Evolutionary conservation across 2,797 vertebrate species (phyloP), one percentile per base, ranked within the genome.

Genomic region (Brachyrhaphis roseni): DNA sequence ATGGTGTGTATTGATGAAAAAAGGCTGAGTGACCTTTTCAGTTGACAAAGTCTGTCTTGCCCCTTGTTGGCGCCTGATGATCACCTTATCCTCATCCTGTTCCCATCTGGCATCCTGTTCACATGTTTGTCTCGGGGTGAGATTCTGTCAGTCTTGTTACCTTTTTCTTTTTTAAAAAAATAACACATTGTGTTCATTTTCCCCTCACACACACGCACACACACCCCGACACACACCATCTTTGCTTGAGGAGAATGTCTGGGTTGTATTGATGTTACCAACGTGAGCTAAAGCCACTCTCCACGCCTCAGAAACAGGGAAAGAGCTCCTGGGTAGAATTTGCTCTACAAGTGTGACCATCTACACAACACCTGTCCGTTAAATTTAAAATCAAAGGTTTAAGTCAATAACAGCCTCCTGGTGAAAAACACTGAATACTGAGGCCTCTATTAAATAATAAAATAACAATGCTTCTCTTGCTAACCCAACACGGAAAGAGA

Each of bases 1-100:
- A 92, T 93, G 84, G 86, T 85, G 85, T 89, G 85, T 90, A 90
- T 91, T 90, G 90, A 90, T 90, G 85, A 84, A 84, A 94, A 89
- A 85, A 87, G 86, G 82, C 64, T 72, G 77, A 88, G 84, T 83
- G 88, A 92, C 88, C 85, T 89, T 88, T 87, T 83, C 71, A 18
- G 41, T 79, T 89, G 88, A 83, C 79, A 78, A 85, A 84, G 80
- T 87, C 79, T 79, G 84, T 88, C 84, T 80, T 75, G 70, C 74
- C 81, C 68, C 84, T 86, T 36, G 3, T 83, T 78, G 84, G 88
- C 75, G 80, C 55, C 82, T 88, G 89, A 89, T 84, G 82, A 87
- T 88, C 89, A 76, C 76, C 75, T 85, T 88, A 81, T 89, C 86
- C 80, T 88, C 87, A 89, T 90, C 83, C 74, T 88, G 78, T 84